Evolutionary conservation across 2,797 vertebrate species (phyloP).

Genomic region (Rhadinocentrus ornatus): DNA sequence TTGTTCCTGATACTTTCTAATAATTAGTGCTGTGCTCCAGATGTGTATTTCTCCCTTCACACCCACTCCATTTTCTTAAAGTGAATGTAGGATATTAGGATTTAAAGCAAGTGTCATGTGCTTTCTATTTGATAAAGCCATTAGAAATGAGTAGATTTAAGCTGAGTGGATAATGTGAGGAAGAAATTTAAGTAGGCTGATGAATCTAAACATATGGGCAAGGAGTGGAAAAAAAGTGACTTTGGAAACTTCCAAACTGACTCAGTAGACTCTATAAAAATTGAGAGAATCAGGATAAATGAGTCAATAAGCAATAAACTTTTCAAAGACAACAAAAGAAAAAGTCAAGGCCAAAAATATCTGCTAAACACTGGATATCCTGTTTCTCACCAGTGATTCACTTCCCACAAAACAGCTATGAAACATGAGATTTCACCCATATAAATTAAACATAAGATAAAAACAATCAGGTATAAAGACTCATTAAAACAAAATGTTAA

Average conservation of each 20-base stretch:
- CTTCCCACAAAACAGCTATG: conserved; percentile 62
- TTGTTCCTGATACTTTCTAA: conserved; percentile 76
- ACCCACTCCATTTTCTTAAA: conserved; percentile 33
- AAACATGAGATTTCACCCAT: conserved; percentile 35
- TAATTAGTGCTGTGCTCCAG: conserved; percentile 84
- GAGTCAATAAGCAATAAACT: conserved; percentile 60
- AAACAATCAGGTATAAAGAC: conserved; percentile 19
- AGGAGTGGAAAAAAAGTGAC: conserved; percentile 22
- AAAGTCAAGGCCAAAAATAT: conserved; percentile 33
- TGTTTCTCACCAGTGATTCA: conserved; percentile 69
- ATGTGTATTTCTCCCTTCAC: conserved; percentile 74
- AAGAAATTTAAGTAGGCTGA: conserved; percentile 39
- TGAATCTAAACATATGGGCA: conserved; percentile 50
- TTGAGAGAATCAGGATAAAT: conserved; percentile 36
- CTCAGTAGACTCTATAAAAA: conserved; percentile 29
- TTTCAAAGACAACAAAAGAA: conserved; percentile 49
- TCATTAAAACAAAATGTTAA: background rate
- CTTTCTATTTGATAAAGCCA: conserved; percentile 80
- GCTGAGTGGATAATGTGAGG: conserved; percentile 33
- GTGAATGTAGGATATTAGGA: conserved; percentile 55
- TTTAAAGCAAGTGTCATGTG: conserved; percentile 73
- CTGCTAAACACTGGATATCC: conserved; percentile 48
- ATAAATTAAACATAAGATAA: conserved; percentile 42
- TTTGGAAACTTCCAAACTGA: conserved; percentile 36
- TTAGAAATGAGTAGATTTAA: conserved; percentile 74